Base-by-base conservation (phyloP, 2,797 vertebrate species). In the Xenops minutus region DNA sequence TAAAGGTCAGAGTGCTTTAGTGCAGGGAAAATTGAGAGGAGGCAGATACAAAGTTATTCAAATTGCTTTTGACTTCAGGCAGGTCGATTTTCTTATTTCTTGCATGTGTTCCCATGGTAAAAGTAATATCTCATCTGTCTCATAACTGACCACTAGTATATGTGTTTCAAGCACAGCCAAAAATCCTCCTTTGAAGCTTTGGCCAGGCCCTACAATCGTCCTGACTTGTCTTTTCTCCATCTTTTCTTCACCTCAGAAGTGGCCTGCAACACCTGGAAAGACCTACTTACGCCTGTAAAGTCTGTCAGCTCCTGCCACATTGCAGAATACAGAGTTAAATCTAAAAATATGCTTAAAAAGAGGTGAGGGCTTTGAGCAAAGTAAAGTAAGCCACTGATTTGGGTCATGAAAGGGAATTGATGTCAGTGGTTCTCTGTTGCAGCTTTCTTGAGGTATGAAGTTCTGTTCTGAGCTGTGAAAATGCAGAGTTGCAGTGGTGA, bases 341-440 rank as follows among this genome's bases (percentile, higher is more conserved):
- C 94, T 97, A 96, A 96, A 97, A 96, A 96, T 96, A 96, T 48
- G 59, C 85, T 85, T 88, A 39, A 94, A 95, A 96, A 95, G 92
- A 95, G 94, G 93, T 93, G 94, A 95, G 67, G 80, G 71, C 89
- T 96, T 95, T 94, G 85, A 94, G 88, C 72, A 27, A 84, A 95
- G 95, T 96, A 95, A 96, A 97, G 95, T 96, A 95, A 96, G 95
- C 80, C 95, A 92, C 93, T 63, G 96, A 96, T 96, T 86, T 96
- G 96, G 95, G 96, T 94, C 95, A 93, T 92, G 95, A 95, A 89
- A 85, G 77, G 80, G 89, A 96, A 95, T 95, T 89, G 85, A 94
- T 95, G 93, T 92, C 94, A 88, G 88, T 93, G 74, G 95, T 94
- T 95, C 91, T 93, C 86, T 1, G 2, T 61, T 86, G 76, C 91